Conservation (phyloP, 2,797 vertebrate species). For the Paramormyrops hopkinsi region DNA sequence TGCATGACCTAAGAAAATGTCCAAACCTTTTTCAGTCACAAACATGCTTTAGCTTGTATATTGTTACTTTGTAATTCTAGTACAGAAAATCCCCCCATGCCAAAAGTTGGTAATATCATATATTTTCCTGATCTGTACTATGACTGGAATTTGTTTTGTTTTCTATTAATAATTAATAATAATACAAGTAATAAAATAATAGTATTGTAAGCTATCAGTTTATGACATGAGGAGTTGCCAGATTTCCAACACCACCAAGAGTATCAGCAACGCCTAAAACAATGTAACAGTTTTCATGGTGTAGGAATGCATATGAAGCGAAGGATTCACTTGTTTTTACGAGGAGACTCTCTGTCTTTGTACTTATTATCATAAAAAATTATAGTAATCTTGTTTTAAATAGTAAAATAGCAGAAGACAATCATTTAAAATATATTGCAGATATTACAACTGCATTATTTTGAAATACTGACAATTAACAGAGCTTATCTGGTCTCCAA, state of each 20-base stretch:
- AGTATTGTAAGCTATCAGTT: background rate
- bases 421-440: background rate
- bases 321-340: background rate
- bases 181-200: constrained; percentile 8
- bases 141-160: background rate
- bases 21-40: background rate
- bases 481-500: background rate
- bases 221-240: background rate
- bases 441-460: background rate
- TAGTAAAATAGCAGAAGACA: background rate
- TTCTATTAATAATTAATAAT: background rate
- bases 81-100: background rate
- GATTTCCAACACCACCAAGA: background rate
- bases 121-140: background rate
- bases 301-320: background rate
- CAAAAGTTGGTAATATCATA: background rate
- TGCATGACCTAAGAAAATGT: background rate
- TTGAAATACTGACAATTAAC: background rate
- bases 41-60: background rate
- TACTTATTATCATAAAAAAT: background rate
- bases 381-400: background rate
- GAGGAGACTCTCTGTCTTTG: background rate
- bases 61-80: background rate
- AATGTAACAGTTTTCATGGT: background rate
- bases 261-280: background rate